phyloP scores from a whole-genome alignment of 2,888 invertebrate species.

The Molorchus minor region DNA sequence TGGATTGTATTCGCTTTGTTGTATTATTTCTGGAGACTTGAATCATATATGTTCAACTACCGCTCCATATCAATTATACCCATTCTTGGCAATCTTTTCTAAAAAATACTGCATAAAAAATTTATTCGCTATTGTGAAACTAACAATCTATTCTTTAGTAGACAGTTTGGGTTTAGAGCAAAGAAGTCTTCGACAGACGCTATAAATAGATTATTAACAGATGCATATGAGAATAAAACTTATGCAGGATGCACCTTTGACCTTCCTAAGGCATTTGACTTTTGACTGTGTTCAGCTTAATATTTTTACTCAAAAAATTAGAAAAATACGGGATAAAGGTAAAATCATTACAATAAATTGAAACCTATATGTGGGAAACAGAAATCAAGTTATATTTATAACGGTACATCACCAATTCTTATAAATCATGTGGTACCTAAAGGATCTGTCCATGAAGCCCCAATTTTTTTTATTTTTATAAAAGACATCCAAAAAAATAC shows the following conservation, averaged over 20 bases:
- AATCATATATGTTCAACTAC: not conserved
- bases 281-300: not conserved
- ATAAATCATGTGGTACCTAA: not conserved
- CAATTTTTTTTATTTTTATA: not conserved
- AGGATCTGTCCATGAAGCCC: too few species aligned
- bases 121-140: not conserved
- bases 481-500: not conserved
- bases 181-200: slow-evolving; percentile 1
- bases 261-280: slow-evolving; percentile 5
- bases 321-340: not conserved
- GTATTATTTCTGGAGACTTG: too few species aligned
- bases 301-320: not conserved
- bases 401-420: not conserved
- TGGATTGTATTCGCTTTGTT: too few species aligned
- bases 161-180: slow-evolving; percentile 1
- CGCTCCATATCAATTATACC: not conserved
- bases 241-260: slow-evolving; percentile 7
- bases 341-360: not conserved
- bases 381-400: slow-evolving; percentile 1
- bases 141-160: not conserved
- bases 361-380: not conserved
- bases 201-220: not conserved
- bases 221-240: not conserved
- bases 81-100: not conserved
- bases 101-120: not conserved